Evolutionary conservation across 2,113 vertebrate species (phyloP).

Genomic region (Lophius piscatorius): DNA sequence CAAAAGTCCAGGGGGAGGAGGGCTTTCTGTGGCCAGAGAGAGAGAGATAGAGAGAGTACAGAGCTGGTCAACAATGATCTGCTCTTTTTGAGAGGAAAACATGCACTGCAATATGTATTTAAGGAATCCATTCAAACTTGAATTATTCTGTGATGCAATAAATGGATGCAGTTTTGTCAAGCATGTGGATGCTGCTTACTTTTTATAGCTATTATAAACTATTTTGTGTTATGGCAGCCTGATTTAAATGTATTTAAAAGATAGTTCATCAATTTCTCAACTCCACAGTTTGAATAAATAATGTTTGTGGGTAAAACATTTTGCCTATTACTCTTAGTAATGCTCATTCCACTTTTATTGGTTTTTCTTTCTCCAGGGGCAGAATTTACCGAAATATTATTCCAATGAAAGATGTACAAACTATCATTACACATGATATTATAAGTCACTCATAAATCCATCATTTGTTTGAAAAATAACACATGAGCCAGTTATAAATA

Average conservation of each 20-base stretch:
- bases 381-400: background rate
- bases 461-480: conserved; percentile 1
- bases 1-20: conserved; percentile 40
- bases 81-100: conserved; percentile 21
- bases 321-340: background rate
- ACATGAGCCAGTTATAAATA: background rate
- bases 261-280: background rate
- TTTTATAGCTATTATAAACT: too few species aligned
- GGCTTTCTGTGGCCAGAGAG: conserved; percentile 51
- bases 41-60: conserved; percentile 8
- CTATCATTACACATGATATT: background rate
- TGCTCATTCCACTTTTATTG: background rate
- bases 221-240: too few species aligned
- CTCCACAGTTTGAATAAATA: background rate
- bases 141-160: conserved; percentile 24
- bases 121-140: conserved; percentile 18
- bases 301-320: background rate
- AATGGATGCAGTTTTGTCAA: conserved; percentile 6
- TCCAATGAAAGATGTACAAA: background rate
- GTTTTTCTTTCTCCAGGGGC: background rate
- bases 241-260: too few species aligned
- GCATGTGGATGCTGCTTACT: too few species aligned
- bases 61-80: conserved; percentile 31
- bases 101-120: conserved; percentile 10
- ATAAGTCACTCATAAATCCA: background rate